Percentiles rank a stretch among this genome's conserved stretches.
Evolutionary conservation across 2,113 vertebrate genomes (phyloP).

Genomic region (Hipposideros armiger): DNA sequence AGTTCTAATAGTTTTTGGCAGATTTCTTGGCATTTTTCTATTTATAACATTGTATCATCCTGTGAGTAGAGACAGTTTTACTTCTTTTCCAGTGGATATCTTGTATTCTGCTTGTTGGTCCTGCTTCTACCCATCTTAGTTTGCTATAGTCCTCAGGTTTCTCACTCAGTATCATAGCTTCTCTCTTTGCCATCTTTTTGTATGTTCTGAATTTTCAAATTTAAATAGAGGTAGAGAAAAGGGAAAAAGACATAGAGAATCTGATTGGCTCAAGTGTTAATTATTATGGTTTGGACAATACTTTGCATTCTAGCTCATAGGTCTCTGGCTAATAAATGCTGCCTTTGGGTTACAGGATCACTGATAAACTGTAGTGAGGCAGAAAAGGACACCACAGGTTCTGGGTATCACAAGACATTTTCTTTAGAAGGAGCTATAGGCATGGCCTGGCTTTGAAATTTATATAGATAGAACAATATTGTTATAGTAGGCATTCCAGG

Average conservation of each 20-base stretch:
- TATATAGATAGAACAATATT: neutral
- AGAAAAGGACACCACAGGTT: neutral
- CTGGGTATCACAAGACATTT: neutral
- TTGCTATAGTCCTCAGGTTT: neutral
- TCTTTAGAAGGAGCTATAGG: neutral
- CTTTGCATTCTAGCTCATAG: neutral
- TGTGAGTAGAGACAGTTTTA: neutral
- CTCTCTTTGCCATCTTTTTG: neutral
- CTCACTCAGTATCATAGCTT: neutral
- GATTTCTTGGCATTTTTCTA: constrained; percentile 29
- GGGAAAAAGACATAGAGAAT: neutral
- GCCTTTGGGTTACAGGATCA: neutral
- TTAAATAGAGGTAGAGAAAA: constrained; percentile 35
- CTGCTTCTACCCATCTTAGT: neutral
- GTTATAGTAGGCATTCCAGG: neutral
- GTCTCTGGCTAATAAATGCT: neutral
- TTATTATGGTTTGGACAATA: neutral
- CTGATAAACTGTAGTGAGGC: neutral
- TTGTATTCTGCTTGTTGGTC: constrained; percentile 22
- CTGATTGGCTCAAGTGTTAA: neutral
- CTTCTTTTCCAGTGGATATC: neutral
- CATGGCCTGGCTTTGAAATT: neutral
- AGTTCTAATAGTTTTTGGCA: neutral
- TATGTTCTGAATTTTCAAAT: constrained; percentile 3
- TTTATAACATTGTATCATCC: neutral